A percentile compares a stretch with the other conserved stretches of the same genome.
Conservation (phyloP, 2,797 vertebrate species). For the Cynodonichthys magdalenae region DNA sequence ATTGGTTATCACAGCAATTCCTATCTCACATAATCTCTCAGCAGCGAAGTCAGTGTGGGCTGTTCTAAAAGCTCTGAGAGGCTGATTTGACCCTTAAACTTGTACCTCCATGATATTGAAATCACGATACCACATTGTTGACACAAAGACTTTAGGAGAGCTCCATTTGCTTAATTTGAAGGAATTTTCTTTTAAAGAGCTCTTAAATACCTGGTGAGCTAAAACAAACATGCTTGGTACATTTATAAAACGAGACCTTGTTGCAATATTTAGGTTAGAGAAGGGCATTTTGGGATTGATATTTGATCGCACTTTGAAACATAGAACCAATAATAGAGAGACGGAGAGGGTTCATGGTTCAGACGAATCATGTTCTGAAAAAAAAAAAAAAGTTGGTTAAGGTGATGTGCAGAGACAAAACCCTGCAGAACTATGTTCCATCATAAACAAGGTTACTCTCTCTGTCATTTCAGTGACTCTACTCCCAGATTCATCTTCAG, state of each 20-base stretch:
- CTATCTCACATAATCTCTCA: conserved; percentile 50
- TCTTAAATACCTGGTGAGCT: background rate
- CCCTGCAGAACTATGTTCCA: conserved; percentile 12
- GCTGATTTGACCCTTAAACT: conserved; percentile 55
- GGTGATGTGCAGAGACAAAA: conserved; percentile 21
- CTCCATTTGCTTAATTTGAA: background rate
- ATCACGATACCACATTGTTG: conserved; percentile 17
- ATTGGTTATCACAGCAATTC: conserved; percentile 62
- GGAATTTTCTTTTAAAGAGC: background rate
- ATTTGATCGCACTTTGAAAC: conserved; percentile 7
- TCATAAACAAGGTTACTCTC: conserved; percentile 15
- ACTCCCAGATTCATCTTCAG: conserved; percentile 16
- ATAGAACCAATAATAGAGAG: conserved; percentile 20
- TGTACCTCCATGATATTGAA: conserved; percentile 39
- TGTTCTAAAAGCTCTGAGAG: conserved; percentile 43
- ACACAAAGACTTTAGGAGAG: conserved; percentile 20
- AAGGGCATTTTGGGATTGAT: background rate
- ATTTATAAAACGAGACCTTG: background rate
- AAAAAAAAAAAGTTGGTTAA: conserved; percentile 21
- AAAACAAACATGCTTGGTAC: background rate
- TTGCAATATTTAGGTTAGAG: background rate
- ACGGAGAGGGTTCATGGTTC: background rate
- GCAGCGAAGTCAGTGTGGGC: conserved; percentile 19
- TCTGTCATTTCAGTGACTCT: conserved; percentile 12
- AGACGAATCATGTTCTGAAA: conserved; percentile 14